Evolutionary conservation across 2,797 vertebrate genomes (phyloP), one percentile per base, ranked within the genome.

Genomic region (Coregonus suidteri): DNA sequence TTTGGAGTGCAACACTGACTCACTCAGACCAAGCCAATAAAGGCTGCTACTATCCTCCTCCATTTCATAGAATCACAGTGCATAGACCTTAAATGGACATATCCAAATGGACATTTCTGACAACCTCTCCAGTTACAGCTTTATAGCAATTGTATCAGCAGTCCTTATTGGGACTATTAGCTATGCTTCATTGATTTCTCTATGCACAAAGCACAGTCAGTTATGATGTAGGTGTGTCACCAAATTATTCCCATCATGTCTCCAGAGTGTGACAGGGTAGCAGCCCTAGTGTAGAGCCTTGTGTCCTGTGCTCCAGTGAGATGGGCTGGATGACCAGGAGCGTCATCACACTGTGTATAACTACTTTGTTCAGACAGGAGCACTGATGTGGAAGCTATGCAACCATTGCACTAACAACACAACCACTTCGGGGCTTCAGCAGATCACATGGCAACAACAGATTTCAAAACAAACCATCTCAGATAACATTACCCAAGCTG

Each of bases 301-400:
- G 79, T 25, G 31, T 66, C 47, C 31, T 35, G 52, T 35, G 71
- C 67, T 79, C 76, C 77, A 47, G 37, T 70, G 20, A 78, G 34
- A 68, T 73, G 71, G 78, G 25, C 66, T 30, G 75, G 34, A 69
- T 72, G 51, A 82, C 75, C 70, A 34, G 53, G 69, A 65, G 20
- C 77, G 51, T 47, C 73, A 72, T 79, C 82, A 79, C 54, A 47
- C 59, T 47, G 1, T 59, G 65, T 75, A 31, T 14, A n/a, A 53
- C 67, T 72, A 73, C 79, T 62, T n/a, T 71, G 83, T 18, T 77
- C 11, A 14, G 85, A 86, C 78, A 78, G 78, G 80, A 78, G 83
- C 84, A 66, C 78, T 80, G 79, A 82, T 68, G 75, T 37, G n/a
- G 78, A 83, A 85, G 59, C 54, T 4, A 14, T 51, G 25, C 74